Evolutionary conservation across 92 coral and sea anemone species (phyloP).

Genomic region (Epizoanthus illoricatus): DNA sequence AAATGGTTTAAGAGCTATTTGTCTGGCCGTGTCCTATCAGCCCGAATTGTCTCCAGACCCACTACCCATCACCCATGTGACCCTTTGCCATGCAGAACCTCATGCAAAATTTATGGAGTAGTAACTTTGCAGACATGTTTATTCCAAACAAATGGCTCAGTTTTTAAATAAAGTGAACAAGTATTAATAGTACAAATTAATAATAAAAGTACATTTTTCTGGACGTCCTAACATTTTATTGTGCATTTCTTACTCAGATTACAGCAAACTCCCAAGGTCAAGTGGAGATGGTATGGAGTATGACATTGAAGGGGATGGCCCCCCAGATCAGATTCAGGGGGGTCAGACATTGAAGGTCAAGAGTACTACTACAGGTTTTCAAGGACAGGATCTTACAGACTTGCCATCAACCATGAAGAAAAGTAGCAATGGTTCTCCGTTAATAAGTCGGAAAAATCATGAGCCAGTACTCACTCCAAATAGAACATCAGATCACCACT

Average conservation of each 20-base stretch:
- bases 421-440: not conserved
- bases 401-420: not conserved
- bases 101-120: no score
- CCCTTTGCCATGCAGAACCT: no score
- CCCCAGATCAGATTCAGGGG: constrained; percentile 3
- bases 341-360: not conserved
- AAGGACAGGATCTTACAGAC: constrained; percentile 35
- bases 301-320: constrained; percentile 25
- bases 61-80: no score
- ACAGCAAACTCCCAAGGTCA: constrained; percentile 86
- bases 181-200: no score
- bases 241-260: constrained; percentile 54
- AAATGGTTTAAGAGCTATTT: no score
- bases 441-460: not conserved
- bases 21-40: no score
- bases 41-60: no score
- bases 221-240: no score
- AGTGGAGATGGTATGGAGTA: constrained; percentile 99
- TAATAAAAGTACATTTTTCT: no score
- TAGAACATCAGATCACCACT: not conserved
- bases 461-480: not conserved
- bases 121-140: no score
- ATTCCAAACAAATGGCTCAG: no score
- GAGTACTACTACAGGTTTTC: not conserved
- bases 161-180: no score